These are phyloP conservation scores for Benitochromis conjunctus DNA, from an alignment of 2,113 vertebrate species.

Conservation along the genomic window DNA sequence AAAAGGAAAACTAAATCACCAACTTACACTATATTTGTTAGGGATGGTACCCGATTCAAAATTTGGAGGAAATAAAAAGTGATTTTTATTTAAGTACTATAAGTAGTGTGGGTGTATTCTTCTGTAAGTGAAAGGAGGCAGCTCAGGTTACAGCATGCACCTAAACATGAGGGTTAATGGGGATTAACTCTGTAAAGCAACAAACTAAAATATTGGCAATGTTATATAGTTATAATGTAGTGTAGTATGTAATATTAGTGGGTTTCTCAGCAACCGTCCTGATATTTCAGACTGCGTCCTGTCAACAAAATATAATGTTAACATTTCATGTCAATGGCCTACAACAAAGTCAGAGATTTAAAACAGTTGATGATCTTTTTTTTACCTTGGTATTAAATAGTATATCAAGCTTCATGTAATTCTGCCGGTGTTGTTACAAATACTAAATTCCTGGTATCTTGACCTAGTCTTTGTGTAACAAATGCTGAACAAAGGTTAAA, in stretches of 20 bases:
- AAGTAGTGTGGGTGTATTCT: neutral
- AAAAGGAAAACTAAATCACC: neutral
- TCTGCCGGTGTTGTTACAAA: neutral
- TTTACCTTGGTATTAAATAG: neutral
- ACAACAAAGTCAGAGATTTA: neutral
- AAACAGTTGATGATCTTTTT: neutral
- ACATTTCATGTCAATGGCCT: neutral
- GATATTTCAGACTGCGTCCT: neutral
- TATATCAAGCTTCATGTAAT: neutral
- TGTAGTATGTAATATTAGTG: neutral
- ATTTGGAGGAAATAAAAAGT: neutral
- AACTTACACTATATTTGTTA: neutral
- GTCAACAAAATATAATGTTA: neutral
- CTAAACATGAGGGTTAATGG: neutral
- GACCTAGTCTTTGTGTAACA: neutral
- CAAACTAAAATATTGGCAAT: rapidly evolving
- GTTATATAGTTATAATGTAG: neutral
- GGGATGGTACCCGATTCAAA: rapidly evolving
- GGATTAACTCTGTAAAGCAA: neutral
- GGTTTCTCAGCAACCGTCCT: neutral
- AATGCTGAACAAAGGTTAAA: neutral
- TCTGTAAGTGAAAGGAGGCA: neutral
- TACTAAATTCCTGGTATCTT: neutral
- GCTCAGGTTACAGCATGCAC: neutral
- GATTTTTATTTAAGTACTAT: neutral